phyloP scores from a whole-genome alignment of 2,113 vertebrate genomes.

The Noturus placidus region DNA sequence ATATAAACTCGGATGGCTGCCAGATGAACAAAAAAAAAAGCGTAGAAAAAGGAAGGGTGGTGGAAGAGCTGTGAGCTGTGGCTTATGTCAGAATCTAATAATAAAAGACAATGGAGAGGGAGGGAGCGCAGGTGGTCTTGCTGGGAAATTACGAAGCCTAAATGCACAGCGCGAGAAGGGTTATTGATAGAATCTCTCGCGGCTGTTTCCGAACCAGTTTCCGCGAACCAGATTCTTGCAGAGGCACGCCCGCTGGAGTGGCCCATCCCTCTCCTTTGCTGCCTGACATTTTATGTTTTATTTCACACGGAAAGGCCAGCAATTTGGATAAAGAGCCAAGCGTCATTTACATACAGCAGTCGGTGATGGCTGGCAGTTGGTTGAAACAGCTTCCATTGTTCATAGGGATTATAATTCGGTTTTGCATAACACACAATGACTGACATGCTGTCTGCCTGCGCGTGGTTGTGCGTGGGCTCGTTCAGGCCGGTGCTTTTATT shows the following conservation, averaged over 20 bases:
- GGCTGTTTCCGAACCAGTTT: constrained; percentile 35
- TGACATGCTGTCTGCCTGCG: constrained; percentile 32
- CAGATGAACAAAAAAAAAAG: constrained; percentile 21
- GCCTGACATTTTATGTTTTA: constrained; percentile 43
- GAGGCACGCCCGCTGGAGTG: constrained; percentile 5
- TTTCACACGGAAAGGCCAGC: constrained; percentile 28
- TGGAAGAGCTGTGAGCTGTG: constrained; percentile 7
- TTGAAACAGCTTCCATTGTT: constrained; percentile 39
- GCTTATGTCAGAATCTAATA: constrained; percentile 41
- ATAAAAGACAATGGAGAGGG: constrained; percentile 24
- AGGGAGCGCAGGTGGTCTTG: constrained; percentile 39
- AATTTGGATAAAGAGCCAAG: constrained; percentile 32
- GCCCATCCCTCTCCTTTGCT: neutral
- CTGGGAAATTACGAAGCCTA: constrained; percentile 6
- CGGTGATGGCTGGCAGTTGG: constrained; percentile 36
- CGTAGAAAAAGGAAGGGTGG: neutral
- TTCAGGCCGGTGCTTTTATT: constrained; percentile 38
- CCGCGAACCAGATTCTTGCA: constrained; percentile 5
- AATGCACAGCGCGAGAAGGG: constrained; percentile 30
- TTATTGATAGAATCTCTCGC: constrained; percentile 43
- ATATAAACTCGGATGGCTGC: neutral
- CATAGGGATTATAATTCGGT: constrained; percentile 7
- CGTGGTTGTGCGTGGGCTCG: constrained; percentile 18
- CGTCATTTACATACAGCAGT: constrained; percentile 32
- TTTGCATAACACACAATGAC: constrained; percentile 44